These are phyloP conservation scores for Trichomycterus rosablanca DNA, from an alignment of 2,113 vertebrate species.

Conservation along the genomic window DNA sequence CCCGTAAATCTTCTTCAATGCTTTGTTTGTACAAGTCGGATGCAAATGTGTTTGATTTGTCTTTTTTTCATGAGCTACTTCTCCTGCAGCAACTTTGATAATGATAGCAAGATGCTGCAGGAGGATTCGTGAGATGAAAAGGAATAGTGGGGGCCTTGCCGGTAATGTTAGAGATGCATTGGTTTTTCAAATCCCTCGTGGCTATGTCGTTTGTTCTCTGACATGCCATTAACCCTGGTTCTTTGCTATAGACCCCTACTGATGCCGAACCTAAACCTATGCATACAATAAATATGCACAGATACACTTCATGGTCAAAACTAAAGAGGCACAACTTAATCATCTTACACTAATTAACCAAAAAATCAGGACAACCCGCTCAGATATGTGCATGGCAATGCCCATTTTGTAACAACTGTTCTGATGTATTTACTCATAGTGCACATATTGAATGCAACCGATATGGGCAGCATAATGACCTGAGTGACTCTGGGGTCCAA, in stretches of 20 bases:
- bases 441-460: too few species aligned
- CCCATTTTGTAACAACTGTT: too few species aligned
- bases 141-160: slow-evolving; percentile 39
- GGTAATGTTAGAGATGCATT: slow-evolving; percentile 56
- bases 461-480: too few species aligned
- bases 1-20: slow-evolving; percentile 26
- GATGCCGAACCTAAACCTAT: neutral
- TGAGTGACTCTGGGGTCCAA: too few species aligned
- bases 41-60: slow-evolving; percentile 36
- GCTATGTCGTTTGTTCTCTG: slow-evolving; percentile 54
- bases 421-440: too few species aligned
- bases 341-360: too few species aligned
- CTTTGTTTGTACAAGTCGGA: slow-evolving; percentile 36
- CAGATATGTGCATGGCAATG: too few species aligned
- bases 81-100: slow-evolving; percentile 47
- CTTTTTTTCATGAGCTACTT: slow-evolving; percentile 39
- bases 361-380: too few species aligned
- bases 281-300: slow-evolving; percentile 19
- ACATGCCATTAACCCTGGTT: too few species aligned
- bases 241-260: too few species aligned
- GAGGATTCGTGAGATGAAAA: slow-evolving; percentile 31
- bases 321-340: too few species aligned
- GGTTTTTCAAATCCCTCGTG: slow-evolving; percentile 43
- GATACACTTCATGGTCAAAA: too few species aligned
- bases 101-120: slow-evolving; percentile 46